Percentiles rank a stretch among this genome's conserved stretches.
Conservation (phyloP, 2,797 vertebrate genomes). For the Poecilia velifera region DNA sequence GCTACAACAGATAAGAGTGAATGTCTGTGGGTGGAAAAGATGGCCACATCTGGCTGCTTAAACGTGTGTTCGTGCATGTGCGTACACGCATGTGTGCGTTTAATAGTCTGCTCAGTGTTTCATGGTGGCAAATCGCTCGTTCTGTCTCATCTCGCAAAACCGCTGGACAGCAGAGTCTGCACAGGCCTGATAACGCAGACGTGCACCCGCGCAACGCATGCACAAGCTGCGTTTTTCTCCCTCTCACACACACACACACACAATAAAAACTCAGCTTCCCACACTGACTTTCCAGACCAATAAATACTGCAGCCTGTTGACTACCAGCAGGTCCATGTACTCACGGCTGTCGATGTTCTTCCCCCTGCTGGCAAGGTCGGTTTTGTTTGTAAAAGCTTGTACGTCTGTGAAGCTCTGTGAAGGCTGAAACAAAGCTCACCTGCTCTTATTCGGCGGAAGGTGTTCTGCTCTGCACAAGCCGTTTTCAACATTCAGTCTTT, state of each 20-base stretch:
- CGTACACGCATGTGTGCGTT: constrained; percentile 37
- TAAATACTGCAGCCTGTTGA: constrained; percentile 53
- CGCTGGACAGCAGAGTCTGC: constrained; percentile 70
- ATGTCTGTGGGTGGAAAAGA: constrained; percentile 33
- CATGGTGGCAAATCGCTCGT: constrained; percentile 64
- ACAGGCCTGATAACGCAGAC: constrained; percentile 70
- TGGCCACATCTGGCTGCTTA: constrained; percentile 15
- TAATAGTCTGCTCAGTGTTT: constrained; percentile 64
- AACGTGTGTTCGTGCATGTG: constrained; percentile 16
- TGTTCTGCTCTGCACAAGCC: neutral
- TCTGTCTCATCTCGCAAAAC: constrained; percentile 73
- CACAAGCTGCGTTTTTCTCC: constrained; percentile 32
- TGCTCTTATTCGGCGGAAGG: neutral
- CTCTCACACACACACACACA: constrained; percentile 9
- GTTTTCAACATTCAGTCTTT: neutral
- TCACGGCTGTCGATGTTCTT: constrained; percentile 23
- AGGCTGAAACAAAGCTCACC: constrained; percentile 24
- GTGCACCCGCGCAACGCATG: constrained; percentile 23
- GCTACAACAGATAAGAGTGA: constrained; percentile 52
- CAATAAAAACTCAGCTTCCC: constrained; percentile 22
- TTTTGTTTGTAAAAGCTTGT: constrained; percentile 25
- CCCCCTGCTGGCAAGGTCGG: constrained; percentile 42
- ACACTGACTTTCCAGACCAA: constrained; percentile 52
- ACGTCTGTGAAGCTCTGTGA: constrained; percentile 32
- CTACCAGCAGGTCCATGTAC: constrained; percentile 33